Base-by-base conservation (phyloP, 2,797 vertebrate genomes). In the Halcyon badia region DNA sequence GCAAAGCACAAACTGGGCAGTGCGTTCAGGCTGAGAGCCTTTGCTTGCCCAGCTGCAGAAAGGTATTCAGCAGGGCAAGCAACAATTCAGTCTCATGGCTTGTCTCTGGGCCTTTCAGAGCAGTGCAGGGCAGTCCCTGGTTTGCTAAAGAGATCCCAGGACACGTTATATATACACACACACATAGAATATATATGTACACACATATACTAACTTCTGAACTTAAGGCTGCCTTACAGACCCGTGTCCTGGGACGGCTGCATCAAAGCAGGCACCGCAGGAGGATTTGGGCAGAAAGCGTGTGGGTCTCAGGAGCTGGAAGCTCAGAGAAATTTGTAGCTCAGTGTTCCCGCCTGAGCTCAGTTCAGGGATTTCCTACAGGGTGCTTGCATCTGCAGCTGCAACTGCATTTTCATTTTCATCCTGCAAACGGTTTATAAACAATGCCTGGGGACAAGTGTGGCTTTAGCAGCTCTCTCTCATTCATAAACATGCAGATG, bases 331-430 rank as follows among this genome's bases (percentile, higher is more conserved):
- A 69, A 71, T 46, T 11, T 71, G 46, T 65, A 78, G 21, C 31
- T 87, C 37, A 49, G 62, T 3, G 1, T 15, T 86, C 41, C 51
- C 3, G 4, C 78, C 66, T 49, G 33, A 58, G 68, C 56, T 44
- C 31, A 22, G 35, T 42, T 42, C 6, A 0, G 76, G 48, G 64
- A 61, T 64, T 76, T 87, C 51, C 72, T 65, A 19, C 3, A 5
- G 37, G 56, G 31, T 0, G 0, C 54, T 93, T 1, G 80, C 0
- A 0, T 30, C 41, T 1, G 1, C 0, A 0, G n/a, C 41, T 1
- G 1, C 35, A 76, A 62, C 48, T 48, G 39, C 5, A 1, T 84
- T 83, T 90, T 52, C 66, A 42, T 89, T 94, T 92, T 84, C 31
- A 52, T 58, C 56, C 75, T 77, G 76, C 37, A 87, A 73, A 33